These are phyloP conservation scores for Sitophilus oryzae DNA, from an alignment of 1,140 invertebrate species.

Conservation along the genomic window DNA sequence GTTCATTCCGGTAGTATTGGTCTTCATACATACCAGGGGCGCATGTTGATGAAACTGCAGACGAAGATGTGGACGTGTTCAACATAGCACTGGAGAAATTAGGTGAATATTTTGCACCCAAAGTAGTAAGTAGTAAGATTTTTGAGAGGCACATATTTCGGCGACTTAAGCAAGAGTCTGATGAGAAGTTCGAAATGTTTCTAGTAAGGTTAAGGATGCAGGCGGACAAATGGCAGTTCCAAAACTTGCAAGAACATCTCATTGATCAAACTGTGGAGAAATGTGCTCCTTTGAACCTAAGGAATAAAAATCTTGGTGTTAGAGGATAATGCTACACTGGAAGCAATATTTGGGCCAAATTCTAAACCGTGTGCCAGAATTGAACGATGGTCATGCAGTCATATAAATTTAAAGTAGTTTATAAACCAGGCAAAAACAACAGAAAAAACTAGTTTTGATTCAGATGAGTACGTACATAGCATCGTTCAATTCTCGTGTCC, in stretches of 20 bases:
- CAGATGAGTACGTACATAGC: background rate
- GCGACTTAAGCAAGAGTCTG: constrained; percentile 23
- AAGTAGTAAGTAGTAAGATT: constrained; percentile 23
- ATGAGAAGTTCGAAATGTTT: constrained; percentile 29
- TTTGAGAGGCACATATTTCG: constrained; percentile 27
- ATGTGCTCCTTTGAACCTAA: constrained; percentile 5
- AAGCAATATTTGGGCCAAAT: constrained; percentile 38
- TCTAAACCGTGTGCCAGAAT: constrained; percentile 38
- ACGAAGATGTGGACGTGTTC: constrained; percentile 4
- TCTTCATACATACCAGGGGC: constrained; percentile 25
- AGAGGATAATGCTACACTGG: constrained; percentile 18
- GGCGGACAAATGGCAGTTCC: constrained; percentile 24
- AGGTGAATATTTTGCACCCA: constrained; percentile 25
- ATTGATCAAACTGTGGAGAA: constrained; percentile 17
- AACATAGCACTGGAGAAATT: constrained; percentile 20
- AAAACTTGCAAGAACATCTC: constrained; percentile 6
- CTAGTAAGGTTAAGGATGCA: constrained; percentile 23
- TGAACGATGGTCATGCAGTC: constrained; percentile 41
- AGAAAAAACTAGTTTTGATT: constrained; percentile 5
- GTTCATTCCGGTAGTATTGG: constrained; percentile 32
- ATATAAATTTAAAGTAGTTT: constrained; percentile 37
- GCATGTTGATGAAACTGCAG: constrained; percentile 9
- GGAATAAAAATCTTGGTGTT: constrained; percentile 15
- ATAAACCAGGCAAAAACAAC: constrained; percentile 40
- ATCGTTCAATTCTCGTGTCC: constrained; percentile 1